phyloP scores from a whole-genome alignment of 2,888 invertebrate genomes.

The Branchipolynoe longqiensis region DNA sequence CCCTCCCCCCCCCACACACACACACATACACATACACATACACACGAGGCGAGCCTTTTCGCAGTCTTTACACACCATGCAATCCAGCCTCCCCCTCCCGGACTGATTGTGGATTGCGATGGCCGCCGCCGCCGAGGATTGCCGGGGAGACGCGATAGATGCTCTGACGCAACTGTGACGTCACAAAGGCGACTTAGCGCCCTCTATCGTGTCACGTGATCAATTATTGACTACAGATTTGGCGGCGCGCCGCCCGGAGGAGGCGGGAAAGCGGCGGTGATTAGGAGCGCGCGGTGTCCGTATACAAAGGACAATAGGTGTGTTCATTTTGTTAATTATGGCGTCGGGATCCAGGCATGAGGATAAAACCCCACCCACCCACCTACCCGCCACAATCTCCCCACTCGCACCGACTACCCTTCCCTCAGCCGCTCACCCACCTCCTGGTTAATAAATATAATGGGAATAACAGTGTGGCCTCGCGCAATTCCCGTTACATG shows the following conservation, averaged over 20 bases:
- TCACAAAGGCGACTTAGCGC: slow-evolving; percentile 45
- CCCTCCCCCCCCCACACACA: too few species aligned
- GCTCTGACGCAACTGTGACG: slow-evolving; percentile 26
- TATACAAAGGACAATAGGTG: slow-evolving; percentile 45
- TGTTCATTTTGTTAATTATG: slow-evolving; percentile 49
- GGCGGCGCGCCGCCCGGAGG: slow-evolving; percentile 33
- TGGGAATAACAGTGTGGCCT: too few species aligned
- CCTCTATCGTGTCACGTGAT: slow-evolving; percentile 50
- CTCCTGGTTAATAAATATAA: too few species aligned
- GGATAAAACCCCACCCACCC: not conserved
- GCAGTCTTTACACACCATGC: too few species aligned
- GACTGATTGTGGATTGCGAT: not conserved
- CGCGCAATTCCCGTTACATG: too few species aligned
- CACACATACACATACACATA: too few species aligned
- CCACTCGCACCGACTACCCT: not conserved
- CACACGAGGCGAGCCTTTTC: too few species aligned
- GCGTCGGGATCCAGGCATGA: not conserved
- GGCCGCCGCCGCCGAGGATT: slow-evolving; percentile 27
- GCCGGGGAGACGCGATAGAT: slow-evolving; percentile 2
- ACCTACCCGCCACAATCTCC: not conserved
- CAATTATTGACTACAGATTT: slow-evolving; percentile 52
- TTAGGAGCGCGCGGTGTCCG: slow-evolving; percentile 41
- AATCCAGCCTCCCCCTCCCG: not conserved
- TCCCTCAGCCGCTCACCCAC: too few species aligned
- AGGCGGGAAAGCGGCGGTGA: slow-evolving; percentile 21